Evolutionary conservation across 2,888 invertebrate species (phyloP).

Genomic region (Philonicus albiceps): DNA sequence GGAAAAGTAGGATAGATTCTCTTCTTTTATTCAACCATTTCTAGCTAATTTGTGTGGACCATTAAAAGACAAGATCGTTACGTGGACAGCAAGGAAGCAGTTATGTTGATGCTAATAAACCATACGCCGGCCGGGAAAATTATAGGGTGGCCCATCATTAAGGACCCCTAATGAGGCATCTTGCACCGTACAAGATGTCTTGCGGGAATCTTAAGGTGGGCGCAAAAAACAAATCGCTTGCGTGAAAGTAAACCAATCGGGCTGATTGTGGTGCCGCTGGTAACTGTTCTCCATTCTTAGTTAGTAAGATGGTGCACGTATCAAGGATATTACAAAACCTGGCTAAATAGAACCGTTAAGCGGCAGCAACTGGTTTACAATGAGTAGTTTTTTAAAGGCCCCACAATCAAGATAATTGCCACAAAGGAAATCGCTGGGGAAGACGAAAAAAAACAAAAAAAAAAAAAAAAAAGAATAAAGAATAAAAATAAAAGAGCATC

Average conservation of each 20-base stretch:
- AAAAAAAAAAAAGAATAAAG: not conserved
- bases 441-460: not conserved
- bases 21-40: not conserved
- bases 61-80: not conserved
- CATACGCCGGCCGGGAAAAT: not conserved
- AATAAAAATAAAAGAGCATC: not conserved
- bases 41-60: not conserved
- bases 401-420: constrained; percentile 36
- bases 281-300: constrained; percentile 24
- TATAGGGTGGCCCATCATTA: not conserved
- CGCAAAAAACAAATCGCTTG: not conserved
- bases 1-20: not conserved
- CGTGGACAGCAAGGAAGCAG: not conserved
- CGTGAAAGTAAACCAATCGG: not conserved
- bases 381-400: constrained; percentile 20
- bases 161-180: not conserved
- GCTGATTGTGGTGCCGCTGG: not conserved
- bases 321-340: constrained; percentile 24
- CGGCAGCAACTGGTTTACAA: constrained; percentile 27
- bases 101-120: not conserved
- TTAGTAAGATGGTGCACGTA: not conserved
- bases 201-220: not conserved
- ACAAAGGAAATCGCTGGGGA: constrained; percentile 25
- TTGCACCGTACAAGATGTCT: not conserved
- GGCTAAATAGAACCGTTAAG: constrained; percentile 32